Evolutionary conservation across 2,888 invertebrate genomes (phyloP).

Genomic region (Meiosimyza decipiens): DNA sequence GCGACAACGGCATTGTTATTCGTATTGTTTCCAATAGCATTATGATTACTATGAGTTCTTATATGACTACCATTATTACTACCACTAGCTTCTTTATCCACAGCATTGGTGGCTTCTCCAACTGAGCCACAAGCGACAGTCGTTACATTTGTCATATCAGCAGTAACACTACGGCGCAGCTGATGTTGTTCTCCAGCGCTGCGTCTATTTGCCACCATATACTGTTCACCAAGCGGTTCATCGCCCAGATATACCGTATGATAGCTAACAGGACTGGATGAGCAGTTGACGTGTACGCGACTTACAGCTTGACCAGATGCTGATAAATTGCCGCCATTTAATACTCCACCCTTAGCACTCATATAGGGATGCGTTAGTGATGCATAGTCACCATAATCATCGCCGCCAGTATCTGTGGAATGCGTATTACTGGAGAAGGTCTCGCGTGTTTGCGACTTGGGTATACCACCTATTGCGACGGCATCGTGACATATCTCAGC

Average conservation of each 20-base stretch:
- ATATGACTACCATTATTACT: slow-evolving; percentile 9
- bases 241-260: slow-evolving; percentile 60
- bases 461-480: slow-evolving; percentile 46
- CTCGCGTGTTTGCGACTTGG: slow-evolving; percentile 52
- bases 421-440: slow-evolving; percentile 53
- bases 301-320: slow-evolving; percentile 54
- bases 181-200: slow-evolving; percentile 6
- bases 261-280: slow-evolving; percentile 60
- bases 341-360: not conserved
- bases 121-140: slow-evolving; percentile 7
- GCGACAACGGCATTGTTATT: slow-evolving; percentile 41
- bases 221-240: slow-evolving; percentile 57
- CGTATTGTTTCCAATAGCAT: slow-evolving; percentile 27
- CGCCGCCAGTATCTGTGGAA: slow-evolving; percentile 47
- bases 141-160: slow-evolving; percentile 24
- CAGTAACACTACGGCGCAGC: slow-evolving; percentile 8
- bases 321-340: slow-evolving; percentile 11
- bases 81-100: slow-evolving; percentile 9
- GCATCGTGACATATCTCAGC: slow-evolving; percentile 73
- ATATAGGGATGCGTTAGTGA: slow-evolving; percentile 54
- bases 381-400: slow-evolving; percentile 59
- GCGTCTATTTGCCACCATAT: slow-evolving; percentile 35
- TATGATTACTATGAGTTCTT: slow-evolving; percentile 33
- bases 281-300: slow-evolving; percentile 63
- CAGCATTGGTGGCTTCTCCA: not conserved